Evolutionary conservation across 2,888 invertebrate species (phyloP).

Genomic region (Clunio marinus): DNA sequence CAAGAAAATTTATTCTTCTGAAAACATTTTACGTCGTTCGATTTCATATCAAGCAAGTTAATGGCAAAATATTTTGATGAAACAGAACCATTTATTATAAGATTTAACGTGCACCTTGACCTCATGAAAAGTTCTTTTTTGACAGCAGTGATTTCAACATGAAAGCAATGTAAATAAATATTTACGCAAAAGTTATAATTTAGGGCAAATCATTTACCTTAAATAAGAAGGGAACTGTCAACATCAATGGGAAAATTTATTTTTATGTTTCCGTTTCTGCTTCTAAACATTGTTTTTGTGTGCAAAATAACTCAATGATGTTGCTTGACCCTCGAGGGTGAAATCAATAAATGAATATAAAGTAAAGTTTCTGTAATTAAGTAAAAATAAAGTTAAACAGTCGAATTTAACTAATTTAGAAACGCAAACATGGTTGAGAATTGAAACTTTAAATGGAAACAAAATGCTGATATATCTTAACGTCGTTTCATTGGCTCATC

Average conservation of each 20-base stretch:
- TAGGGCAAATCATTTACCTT: background rate
- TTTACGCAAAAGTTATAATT: background rate
- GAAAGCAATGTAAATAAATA: too few relatives aligned
- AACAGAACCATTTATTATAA: too few relatives aligned
- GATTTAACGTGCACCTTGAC: background rate
- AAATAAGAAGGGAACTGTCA: background rate
- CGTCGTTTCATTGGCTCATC: slow-evolving; percentile 19
- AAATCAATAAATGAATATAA: background rate
- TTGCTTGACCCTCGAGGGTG: background rate
- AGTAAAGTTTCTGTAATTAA: background rate
- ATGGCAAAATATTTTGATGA: too few relatives aligned
- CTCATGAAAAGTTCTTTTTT: background rate
- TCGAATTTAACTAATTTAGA: too few relatives aligned
- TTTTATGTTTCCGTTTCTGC: background rate
- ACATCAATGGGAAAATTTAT: background rate
- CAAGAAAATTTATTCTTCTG: too few relatives aligned
- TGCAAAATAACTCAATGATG: background rate
- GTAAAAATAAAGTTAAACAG: too few relatives aligned
- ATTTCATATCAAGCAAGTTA: too few relatives aligned
- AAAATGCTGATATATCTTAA: slow-evolving; percentile 5
- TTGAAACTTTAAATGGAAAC: background rate
- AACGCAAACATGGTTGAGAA: background rate
- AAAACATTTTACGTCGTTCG: too few relatives aligned
- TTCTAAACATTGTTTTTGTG: background rate
- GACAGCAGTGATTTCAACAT: background rate